Percentiles rank a stretch among this genome's conserved stretches.
These are phyloP conservation scores for Ryuthela nishihirai DNA, from an alignment of 2,888 invertebrate species.

Conservation along the genomic window DNA sequence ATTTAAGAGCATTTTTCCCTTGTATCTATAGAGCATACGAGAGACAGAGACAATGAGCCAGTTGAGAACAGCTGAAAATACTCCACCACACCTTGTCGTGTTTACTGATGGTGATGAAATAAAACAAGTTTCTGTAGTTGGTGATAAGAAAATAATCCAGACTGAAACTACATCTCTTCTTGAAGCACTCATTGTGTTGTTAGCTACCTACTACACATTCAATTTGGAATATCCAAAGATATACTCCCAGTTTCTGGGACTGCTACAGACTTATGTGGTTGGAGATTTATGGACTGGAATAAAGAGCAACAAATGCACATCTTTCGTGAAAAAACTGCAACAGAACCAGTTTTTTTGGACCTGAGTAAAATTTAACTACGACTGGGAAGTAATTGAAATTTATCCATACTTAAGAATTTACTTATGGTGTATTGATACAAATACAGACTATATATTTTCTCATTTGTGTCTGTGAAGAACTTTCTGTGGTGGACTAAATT, in stretches of 20 bases:
- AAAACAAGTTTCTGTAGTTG: slow-evolving; percentile 17
- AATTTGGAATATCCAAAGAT: slow-evolving; percentile 22
- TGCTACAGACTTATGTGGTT: slow-evolving; percentile 24
- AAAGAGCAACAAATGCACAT: slow-evolving; percentile 14
- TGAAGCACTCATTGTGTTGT: slow-evolving; percentile 19
- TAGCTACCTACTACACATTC: slow-evolving; percentile 30
- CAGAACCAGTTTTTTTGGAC: no score
- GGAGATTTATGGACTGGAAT: slow-evolving; percentile 21
- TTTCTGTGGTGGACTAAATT: no score
- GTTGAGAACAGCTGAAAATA: slow-evolving; percentile 12
- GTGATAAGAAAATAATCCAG: slow-evolving; percentile 16
- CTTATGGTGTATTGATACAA: no score
- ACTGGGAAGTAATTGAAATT: no score
- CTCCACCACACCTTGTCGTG: slow-evolving; percentile 13
- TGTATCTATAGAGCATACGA: no score
- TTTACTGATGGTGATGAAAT: slow-evolving; percentile 16
- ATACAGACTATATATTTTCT: no score
- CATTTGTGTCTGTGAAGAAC: no score
- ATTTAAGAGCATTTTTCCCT: no score
- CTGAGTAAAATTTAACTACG: no score
- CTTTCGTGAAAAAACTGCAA: slow-evolving; percentile 14
- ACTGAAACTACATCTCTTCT: slow-evolving; percentile 6
- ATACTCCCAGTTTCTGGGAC: slow-evolving; percentile 23
- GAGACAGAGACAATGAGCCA: slow-evolving; percentile 12
- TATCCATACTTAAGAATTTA: no score